These are phyloP conservation scores for Manacus vitellinus DNA, from an alignment of 2,113 vertebrate genomes.

Conservation along the genomic window DNA sequence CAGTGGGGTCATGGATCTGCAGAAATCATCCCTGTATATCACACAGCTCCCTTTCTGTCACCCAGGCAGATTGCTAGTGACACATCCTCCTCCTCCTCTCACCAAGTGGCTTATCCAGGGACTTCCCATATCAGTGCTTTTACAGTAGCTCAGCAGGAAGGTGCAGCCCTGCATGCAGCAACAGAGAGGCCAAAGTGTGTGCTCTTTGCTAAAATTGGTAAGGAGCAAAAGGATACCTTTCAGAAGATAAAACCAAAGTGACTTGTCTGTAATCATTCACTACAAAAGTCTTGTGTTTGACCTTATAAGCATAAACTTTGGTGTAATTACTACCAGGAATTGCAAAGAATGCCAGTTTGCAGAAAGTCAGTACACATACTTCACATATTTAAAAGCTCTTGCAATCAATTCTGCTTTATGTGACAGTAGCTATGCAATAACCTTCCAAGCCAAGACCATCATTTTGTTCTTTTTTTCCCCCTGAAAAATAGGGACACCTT, in stretches of 20 bases:
- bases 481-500: neutral
- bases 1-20: neutral
- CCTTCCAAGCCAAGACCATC: neutral
- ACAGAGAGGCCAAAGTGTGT: neutral
- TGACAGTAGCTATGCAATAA: neutral
- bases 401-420: neutral
- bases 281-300: neutral
- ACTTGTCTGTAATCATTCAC: neutral
- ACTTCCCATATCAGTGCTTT: neutral
- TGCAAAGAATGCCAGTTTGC: neutral
- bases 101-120: neutral
- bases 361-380: neutral
- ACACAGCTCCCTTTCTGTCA: neutral
- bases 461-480: neutral
- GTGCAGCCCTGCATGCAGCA: neutral
- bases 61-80: accelerated
- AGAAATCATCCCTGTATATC: neutral
- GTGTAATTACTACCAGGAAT: accelerated
- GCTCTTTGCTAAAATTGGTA: neutral
- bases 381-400: neutral
- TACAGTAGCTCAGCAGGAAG: neutral
- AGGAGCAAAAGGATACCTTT: neutral
- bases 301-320: neutral
- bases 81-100: neutral
- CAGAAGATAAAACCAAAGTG: neutral